Conservation (phyloP, 1,140 invertebrate genomes). For the Drosophila seguyi region DNA sequence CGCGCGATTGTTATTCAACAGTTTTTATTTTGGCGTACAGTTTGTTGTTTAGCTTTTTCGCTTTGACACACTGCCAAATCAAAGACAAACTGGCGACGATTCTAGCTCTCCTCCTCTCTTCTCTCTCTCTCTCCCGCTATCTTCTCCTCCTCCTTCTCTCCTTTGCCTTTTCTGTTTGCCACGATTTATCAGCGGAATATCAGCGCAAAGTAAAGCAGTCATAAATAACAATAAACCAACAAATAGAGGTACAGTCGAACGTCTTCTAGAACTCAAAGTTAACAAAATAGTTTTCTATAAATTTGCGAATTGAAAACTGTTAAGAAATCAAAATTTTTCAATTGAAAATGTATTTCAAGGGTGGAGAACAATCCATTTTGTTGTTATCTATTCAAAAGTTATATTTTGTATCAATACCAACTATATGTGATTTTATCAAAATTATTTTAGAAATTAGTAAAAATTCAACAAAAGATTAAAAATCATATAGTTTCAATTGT, state of each 20-base stretch:
- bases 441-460: not conserved
- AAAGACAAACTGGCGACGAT: conserved; percentile 58
- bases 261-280: conserved; percentile 8
- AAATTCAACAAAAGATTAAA: not conserved
- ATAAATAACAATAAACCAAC: conserved; percentile 35
- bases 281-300: not conserved
- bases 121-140: conserved; percentile 3
- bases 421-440: not conserved
- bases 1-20: conserved; percentile 73
- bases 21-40: conserved; percentile 45
- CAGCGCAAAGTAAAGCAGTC: conserved; percentile 18
- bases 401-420: not conserved
- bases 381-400: no score
- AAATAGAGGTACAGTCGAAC: conserved; percentile 28
- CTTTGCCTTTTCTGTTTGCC: conserved; percentile 6
- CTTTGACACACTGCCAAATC: conserved; percentile 55
- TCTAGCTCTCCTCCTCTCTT: not conserved
- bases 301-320: not conserved
- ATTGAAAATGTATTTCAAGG: not conserved
- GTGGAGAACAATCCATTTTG: not conserved
- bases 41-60: conserved; percentile 49
- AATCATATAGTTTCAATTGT: not conserved
- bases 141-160: not conserved
- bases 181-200: conserved; percentile 34
- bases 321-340: not conserved